These are phyloP conservation scores for Carterocephalus palaemon DNA, from an alignment of 2,888 invertebrate genomes.

Conservation along the genomic window DNA sequence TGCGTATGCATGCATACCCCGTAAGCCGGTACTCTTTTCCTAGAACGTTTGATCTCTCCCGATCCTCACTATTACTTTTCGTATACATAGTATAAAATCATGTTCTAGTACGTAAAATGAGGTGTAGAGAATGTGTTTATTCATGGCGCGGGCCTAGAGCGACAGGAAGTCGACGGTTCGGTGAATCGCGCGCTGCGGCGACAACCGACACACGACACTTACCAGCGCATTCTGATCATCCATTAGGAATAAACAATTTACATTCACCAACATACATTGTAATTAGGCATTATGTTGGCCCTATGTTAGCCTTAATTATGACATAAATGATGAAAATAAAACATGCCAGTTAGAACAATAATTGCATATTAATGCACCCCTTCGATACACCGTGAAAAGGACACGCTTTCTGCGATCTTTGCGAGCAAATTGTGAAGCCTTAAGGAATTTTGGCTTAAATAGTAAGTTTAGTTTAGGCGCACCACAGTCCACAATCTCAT, in stretches of 20 bases:
- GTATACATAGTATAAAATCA: slow-evolving; percentile 19
- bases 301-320: no score
- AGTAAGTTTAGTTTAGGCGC: slow-evolving; percentile 7
- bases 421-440: slow-evolving; percentile 2
- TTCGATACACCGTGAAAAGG: slow-evolving; percentile 16
- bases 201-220: slow-evolving; percentile 53
- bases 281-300: slow-evolving; percentile 9
- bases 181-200: slow-evolving; percentile 51
- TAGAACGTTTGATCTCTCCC: no score
- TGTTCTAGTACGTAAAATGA: slow-evolving; percentile 28
- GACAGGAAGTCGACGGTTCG: slow-evolving; percentile 68
- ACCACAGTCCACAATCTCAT: no score
- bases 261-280: slow-evolving; percentile 24
- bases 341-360: no score
- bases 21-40: no score
- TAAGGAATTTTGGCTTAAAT: slow-evolving; percentile 7
- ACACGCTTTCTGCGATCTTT: slow-evolving; percentile 8
- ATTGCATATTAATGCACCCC: no score
- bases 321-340: no score
- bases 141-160: slow-evolving; percentile 57
- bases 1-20: no score
- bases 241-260: slow-evolving; percentile 44
- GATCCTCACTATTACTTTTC: no score
- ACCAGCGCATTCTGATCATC: slow-evolving; percentile 40
- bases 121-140: slow-evolving; percentile 56